Evolutionary conservation across 1,140 invertebrate species (phyloP).

Genomic region (Drosophila santomea): DNA sequence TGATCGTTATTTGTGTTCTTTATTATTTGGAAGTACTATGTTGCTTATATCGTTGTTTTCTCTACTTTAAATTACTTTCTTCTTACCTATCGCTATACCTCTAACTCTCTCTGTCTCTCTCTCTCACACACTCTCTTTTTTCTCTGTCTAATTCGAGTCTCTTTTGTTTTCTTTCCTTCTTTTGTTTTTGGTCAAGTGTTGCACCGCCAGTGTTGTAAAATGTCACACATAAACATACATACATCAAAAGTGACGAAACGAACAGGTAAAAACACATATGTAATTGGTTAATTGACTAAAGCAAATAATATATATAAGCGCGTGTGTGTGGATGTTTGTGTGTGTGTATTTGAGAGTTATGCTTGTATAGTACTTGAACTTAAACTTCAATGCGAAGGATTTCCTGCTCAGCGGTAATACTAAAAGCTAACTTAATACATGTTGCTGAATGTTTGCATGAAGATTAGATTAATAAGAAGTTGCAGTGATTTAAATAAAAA

Average conservation of each 20-base stretch:
- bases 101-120: conserved; percentile 7
- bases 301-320: conserved; percentile 37
- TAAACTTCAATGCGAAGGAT: conserved; percentile 8
- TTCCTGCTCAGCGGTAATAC: conserved; percentile 15
- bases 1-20: conserved; percentile 33
- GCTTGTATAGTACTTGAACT: conserved; percentile 6
- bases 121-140: conserved; percentile 27
- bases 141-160: conserved; percentile 41
- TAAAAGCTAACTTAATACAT: conserved; percentile 51
- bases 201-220: conserved; percentile 54
- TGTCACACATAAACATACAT: conserved; percentile 44
- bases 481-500: conserved; percentile 9
- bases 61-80: conserved; percentile 53
- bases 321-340: conserved; percentile 7
- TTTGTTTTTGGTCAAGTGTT: conserved; percentile 61
- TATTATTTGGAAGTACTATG: conserved; percentile 70
- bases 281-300: conserved; percentile 47
- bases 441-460: conserved; percentile 18
- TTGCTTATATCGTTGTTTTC: conserved; percentile 74
- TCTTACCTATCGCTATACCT: neutral
- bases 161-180: conserved; percentile 2
- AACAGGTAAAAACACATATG: conserved; percentile 23
- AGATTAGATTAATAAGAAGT: conserved; percentile 10
- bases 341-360: conserved; percentile 13
- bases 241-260: conserved; percentile 27